Percentiles rank a stretch among this genome's conserved stretches.
These are phyloP conservation scores for Nemurella pictetii DNA, from an alignment of 2,888 invertebrate species.

Conservation along the genomic window DNA sequence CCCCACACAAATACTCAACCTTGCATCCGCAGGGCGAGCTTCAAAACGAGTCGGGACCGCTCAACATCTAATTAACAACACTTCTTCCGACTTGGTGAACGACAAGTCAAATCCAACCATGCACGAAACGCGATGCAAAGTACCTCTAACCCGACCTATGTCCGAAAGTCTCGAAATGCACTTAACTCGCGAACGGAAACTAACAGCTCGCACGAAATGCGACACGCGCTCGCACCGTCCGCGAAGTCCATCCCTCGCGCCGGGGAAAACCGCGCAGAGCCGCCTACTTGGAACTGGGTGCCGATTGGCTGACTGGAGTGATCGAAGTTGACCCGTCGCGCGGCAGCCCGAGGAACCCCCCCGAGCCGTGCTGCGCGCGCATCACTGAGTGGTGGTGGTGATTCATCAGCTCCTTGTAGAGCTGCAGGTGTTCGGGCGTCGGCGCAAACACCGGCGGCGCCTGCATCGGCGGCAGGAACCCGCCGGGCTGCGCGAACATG, in stretches of 20 bases:
- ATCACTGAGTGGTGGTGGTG: conserved; percentile 33
- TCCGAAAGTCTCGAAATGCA: neutral
- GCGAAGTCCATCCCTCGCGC: neutral
- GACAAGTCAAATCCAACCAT: neutral
- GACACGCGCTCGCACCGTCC: neutral
- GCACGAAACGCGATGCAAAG: neutral
- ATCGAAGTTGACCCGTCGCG: conserved; percentile 52
- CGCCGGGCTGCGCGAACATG: neutral
- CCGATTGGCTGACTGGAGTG: conserved; percentile 50
- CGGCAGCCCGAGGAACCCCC: conserved; percentile 45
- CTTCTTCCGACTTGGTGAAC: neutral
- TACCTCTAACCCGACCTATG: neutral
- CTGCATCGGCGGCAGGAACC: conserved; percentile 38
- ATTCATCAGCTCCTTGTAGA: conserved; percentile 57
- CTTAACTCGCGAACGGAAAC: neutral
- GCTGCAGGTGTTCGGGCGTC: conserved; percentile 57
- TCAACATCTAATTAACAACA: neutral
- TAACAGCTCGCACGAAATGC: neutral
- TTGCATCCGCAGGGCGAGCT: too few relatives aligned
- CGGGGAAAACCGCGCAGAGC: neutral
- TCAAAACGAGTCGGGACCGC: too few relatives aligned
- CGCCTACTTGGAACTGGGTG: conserved; percentile 51
- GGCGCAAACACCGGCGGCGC: conserved; percentile 53
- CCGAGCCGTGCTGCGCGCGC: conserved; percentile 26
- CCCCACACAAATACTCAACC: neutral